Evolutionary conservation across 1,140 invertebrate genomes (phyloP).

Genomic region (Ostrea denselamellosa): DNA sequence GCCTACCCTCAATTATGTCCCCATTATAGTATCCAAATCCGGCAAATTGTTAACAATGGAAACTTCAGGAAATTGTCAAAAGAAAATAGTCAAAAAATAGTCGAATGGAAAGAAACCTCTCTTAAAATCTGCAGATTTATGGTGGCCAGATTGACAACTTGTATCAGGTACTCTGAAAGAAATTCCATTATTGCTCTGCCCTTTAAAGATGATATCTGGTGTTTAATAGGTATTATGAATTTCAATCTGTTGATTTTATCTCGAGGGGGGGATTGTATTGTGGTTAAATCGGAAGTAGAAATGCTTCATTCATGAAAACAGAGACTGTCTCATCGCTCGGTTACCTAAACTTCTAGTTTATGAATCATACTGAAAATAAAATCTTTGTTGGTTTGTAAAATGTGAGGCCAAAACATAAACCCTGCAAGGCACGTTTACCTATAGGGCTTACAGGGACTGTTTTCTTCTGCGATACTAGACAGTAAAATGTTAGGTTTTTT

Average conservation of each 20-base stretch:
- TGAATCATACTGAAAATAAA: conserved; percentile 7
- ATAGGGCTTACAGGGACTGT: background rate
- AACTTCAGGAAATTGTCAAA: too few species aligned
- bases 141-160: background rate
- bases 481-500: too few species aligned
- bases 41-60: too few species aligned
- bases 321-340: background rate
- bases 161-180: background rate
- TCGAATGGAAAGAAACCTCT: too few species aligned
- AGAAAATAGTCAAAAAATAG: too few species aligned
- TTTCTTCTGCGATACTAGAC: background rate
- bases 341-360: conserved; percentile 1
- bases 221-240: conserved; percentile 4
- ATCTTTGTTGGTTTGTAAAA: conserved; percentile 3
- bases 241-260: conserved; percentile 29
- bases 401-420: background rate
- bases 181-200: background rate
- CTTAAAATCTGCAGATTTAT: background rate
- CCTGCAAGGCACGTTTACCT: background rate
- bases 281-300: conserved; percentile 19
- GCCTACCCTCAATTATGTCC: too few species aligned
- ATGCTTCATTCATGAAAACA: conserved; percentile 25
- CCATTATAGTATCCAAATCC: too few species aligned
- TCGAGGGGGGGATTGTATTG: conserved; percentile 2
- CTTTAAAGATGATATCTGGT: conserved; percentile 28